A percentile compares a stretch with the other conserved stretches of the same genome.
These are phyloP conservation scores for Ormyrus nitidulus DNA, from an alignment of 2,888 invertebrate genomes.

Conservation along the genomic window DNA sequence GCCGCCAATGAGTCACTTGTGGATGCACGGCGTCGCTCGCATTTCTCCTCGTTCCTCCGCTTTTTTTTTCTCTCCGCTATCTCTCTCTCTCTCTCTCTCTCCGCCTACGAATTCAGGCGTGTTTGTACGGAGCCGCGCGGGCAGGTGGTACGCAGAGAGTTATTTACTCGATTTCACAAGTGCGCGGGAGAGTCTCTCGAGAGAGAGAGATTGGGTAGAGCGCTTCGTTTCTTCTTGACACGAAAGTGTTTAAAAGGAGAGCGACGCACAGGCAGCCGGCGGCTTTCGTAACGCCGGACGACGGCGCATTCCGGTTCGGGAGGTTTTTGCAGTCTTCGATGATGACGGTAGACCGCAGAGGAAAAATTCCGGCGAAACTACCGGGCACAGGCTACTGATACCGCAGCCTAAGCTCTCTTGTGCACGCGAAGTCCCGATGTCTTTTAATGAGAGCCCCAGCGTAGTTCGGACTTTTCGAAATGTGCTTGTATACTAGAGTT, in stretches of 20 bases:
- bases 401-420: constrained; percentile 1
- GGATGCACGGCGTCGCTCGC: constrained; percentile 15
- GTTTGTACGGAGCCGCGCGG: not conserved
- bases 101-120: not conserved
- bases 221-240: constrained; percentile 18
- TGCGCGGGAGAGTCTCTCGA: not conserved
- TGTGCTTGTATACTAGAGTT: no score
- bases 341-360: constrained; percentile 15
- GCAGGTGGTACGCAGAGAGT: not conserved
- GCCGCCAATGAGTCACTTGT: constrained; percentile 49
- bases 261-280: not conserved
- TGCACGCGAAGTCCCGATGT: not conserved
- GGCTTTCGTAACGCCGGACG: constrained; percentile 32
- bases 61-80: constrained; percentile 14
- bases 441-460: no score
- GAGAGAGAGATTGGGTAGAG: constrained; percentile 22
- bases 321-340: not conserved
- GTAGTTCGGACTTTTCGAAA: no score
- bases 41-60: no score
- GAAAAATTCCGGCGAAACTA: constrained; percentile 21
- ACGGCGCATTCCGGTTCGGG: constrained; percentile 30
- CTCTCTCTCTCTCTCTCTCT: constrained; percentile 1
- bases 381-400: not conserved
- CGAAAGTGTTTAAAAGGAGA: constrained; percentile 28
- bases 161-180: constrained; percentile 48